Evolutionary conservation across 2,797 vertebrate genomes (phyloP).

Genomic region (Bradypodion pumilum): DNA sequence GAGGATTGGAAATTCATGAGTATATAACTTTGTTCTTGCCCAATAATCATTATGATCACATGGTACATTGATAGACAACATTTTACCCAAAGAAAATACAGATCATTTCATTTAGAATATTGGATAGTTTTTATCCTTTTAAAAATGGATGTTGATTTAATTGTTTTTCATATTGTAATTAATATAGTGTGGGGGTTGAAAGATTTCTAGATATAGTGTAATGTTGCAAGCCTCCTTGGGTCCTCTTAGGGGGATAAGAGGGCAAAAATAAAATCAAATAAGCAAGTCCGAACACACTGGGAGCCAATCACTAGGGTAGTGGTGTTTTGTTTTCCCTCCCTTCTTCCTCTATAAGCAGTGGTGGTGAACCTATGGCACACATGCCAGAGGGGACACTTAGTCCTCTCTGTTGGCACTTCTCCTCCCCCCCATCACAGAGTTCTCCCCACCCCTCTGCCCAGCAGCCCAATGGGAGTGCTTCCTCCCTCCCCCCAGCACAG

Average conservation of each 20-base stretch:
- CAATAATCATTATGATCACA: not conserved
- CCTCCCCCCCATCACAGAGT: no score
- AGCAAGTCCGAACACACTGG: not conserved
- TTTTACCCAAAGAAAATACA: fast-evolving
- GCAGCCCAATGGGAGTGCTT: no score
- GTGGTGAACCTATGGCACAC: no score
- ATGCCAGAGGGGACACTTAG: no score
- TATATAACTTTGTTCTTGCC: not conserved
- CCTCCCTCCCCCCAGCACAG: no score
- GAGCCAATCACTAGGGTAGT: not conserved
- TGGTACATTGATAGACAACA: not conserved
- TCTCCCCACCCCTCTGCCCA: no score
- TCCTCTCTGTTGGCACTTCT: no score
- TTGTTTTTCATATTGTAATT: not conserved
- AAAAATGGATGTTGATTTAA: constrained; percentile 6
- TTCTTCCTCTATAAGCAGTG: not conserved
- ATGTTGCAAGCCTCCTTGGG: no score
- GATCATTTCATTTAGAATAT: constrained; percentile 12
- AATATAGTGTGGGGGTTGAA: not conserved
- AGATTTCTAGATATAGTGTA: no score
- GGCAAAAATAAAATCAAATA: no score
- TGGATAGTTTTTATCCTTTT: not conserved
- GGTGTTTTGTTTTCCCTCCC: no score
- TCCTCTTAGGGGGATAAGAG: no score
- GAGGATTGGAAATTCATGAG: not conserved